Evolutionary conservation across 2,888 invertebrate species (phyloP).

Genomic region (Pandemis heparana): DNA sequence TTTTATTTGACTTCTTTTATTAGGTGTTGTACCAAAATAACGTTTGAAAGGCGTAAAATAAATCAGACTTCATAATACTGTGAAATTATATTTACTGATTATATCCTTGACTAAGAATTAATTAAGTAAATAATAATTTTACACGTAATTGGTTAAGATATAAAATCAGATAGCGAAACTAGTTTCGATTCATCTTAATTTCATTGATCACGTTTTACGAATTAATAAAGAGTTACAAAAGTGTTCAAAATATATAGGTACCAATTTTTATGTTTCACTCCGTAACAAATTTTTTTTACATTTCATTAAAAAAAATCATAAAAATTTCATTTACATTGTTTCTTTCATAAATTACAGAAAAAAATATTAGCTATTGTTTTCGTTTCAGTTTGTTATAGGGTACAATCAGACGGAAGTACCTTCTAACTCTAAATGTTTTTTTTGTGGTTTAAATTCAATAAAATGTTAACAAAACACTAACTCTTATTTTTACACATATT

Average conservation of each 20-base stretch:
- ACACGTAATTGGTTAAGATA: slow-evolving; percentile 3
- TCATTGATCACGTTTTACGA: slow-evolving; percentile 9
- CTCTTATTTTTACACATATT: not conserved
- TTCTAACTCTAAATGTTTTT: no score
- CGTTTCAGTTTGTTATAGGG: no score
- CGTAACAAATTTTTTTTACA: no score
- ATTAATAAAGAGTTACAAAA: slow-evolving; percentile 5
- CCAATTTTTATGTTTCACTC: no score
- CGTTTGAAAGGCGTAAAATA: not conserved
- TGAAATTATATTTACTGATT: not conserved
- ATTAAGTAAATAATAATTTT: slow-evolving; percentile 14
- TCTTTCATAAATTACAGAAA: no score
- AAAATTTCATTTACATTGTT: no score
- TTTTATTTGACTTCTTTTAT: not conserved
- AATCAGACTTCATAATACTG: not conserved
- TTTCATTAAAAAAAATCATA: no score
- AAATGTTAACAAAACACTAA: no score
- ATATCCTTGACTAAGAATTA: slow-evolving; percentile 1
- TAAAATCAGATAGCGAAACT: not conserved
- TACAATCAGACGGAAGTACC: no score
- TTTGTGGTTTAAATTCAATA: no score
- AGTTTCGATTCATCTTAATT: slow-evolving; percentile 4
- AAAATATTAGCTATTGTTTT: no score
- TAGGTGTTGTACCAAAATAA: not conserved
- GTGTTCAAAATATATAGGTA: not conserved